Base-by-base conservation (phyloP, 2,888 invertebrate genomes). In the Cerastoderma edule region DNA sequence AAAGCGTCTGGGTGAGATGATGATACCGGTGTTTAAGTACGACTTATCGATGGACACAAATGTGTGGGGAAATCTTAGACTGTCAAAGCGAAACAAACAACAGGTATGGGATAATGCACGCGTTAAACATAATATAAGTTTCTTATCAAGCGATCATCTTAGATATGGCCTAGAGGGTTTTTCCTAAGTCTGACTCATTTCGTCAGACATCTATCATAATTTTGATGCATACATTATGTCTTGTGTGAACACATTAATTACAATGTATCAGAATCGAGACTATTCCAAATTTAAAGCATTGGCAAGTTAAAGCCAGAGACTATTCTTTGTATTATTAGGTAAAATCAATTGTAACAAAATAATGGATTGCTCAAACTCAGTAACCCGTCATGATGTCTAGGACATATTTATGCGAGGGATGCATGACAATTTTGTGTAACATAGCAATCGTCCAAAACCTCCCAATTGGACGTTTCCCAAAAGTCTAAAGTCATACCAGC, bases 41-140 rank as follows among this genome's bases (percentile, higher is more conserved):
- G 60, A 60, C 10, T 24, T 60, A 16, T 60, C 60, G 2, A 60
- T 60, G 60, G 60, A 60, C 19, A 60, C 60, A 6, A 60, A 60
- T 24, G 24, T 60, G 13, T 24, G 27, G 33, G 60, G 60, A 1
- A 24, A 39, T 24, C 60, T 60, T 2, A 35, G 60, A 39, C 22
- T 22, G n/a, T n/a, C n/a, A 22, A 32, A 60, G n/a, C 4, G 57
- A n/a, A 33, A 32, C 16, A 22, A 30, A 2, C n/a, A 22, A 8
- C 4, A 57, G 57, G 57, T 57, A 57, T 32, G 16, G 16, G 46
- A 2, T n/a, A 19, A n/a, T 19, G 46, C n/a, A 19, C 46, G n/a
- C 16, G n/a, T 2, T 46, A 57, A 24, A 2, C n/a, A n/a, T n/a
- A n/a, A 33, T 28, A 56, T 1, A 56, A 56, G 19, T 1, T 28